Percentiles rank a stretch among this genome's conserved stretches.
These are phyloP conservation scores for Trogon surrucura DNA, from an alignment of 2,113 vertebrate species.

Conservation along the genomic window DNA sequence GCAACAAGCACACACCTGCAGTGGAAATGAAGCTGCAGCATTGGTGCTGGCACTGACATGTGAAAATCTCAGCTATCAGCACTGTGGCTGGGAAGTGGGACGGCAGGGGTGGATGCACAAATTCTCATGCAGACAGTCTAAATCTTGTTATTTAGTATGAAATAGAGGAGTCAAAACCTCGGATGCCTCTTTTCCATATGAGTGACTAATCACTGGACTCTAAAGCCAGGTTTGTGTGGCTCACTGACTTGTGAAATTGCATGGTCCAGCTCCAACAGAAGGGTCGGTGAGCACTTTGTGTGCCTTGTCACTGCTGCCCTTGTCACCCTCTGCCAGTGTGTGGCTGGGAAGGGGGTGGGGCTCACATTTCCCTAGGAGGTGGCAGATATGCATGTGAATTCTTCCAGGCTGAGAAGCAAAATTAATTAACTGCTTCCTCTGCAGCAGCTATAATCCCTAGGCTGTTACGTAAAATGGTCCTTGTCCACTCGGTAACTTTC, in stretches of 20 bases:
- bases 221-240: not conserved
- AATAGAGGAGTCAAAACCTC: not conserved
- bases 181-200: slow-evolving; percentile 23
- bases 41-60: not conserved
- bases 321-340: not conserved
- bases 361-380: not conserved
- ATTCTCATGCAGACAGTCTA: not conserved
- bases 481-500: not conserved
- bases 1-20: not conserved
- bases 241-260: slow-evolving; percentile 57
- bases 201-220: slow-evolving; percentile 26
- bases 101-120: not conserved
- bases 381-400: not conserved
- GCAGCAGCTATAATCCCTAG: not conserved
- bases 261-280: not conserved
- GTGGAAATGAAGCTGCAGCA: not conserved
- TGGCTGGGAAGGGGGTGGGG: not conserved
- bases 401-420: not conserved
- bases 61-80: not conserved
- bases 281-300: not conserved
- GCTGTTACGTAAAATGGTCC: not conserved
- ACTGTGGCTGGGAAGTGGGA: not conserved
- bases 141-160: not conserved
- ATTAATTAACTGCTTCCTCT: slow-evolving; percentile 16
- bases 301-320: not conserved